Evolutionary conservation across 2,888 invertebrate genomes (phyloP), one percentile per base, ranked within the genome.

Genomic region (Chrysina gloriosa): DNA sequence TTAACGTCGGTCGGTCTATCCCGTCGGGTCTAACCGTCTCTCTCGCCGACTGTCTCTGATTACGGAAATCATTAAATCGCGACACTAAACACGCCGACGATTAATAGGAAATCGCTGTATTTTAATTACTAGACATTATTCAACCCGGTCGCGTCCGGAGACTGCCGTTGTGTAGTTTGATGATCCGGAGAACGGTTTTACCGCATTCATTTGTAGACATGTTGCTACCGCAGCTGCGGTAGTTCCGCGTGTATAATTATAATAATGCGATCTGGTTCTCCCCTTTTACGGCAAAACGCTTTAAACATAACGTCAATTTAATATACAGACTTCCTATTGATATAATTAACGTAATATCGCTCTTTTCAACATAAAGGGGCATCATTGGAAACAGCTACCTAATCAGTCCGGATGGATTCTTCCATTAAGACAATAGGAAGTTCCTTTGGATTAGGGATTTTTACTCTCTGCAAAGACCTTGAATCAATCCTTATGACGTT

Each of bases 21-120:
- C 70, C 67, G 19, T 39, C 48, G 34, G 63, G 52, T 48, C 65
- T 63, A 52, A 58, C 64, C 66, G 69, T 69, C 63, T 29, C 27
- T 16, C 29, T 52, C 29, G 14, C 6, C 27, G n/a, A n/a, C 50
- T 6, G 14, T 29, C 29, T 52, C 11, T 23, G 14, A 29, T 29
- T 52, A 52, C 29, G 65, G 45, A 65, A 70, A 66, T 68, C 68
- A 65, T 71, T 71, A 67, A 65, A 67, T 70, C 63, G 27, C 19
- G 11, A 34, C 29, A 52, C 64, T 50, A 50, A 64, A 50, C 21
- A 64, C 36, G 31, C 9, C 16, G 34, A 50, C 50, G 31, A 64
- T 64, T 50, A 50, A 64, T 64, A 48, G 61, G 61, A 61, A 42
- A 42, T 61, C 45, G 29, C 14, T 50, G 50, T 14, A 36, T 50